Percentiles rank a stretch among this genome's conserved stretches.
These are phyloP conservation scores for Myiotriccus ornatus DNA, from an alignment of 2,797 vertebrate genomes.

Conservation along the genomic window DNA sequence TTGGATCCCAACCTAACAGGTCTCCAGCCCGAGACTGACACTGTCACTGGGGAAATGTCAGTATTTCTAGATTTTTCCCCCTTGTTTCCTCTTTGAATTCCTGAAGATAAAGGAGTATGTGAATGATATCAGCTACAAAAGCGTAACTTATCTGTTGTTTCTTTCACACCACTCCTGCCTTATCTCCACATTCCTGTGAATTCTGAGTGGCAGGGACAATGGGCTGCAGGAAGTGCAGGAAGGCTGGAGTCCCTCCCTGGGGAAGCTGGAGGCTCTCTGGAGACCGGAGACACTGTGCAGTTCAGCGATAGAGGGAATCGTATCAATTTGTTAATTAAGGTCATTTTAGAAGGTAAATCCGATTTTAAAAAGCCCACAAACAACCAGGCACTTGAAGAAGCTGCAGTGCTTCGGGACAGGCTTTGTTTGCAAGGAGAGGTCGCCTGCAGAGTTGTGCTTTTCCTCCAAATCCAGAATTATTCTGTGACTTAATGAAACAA, in stretches of 20 bases:
- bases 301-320: background rate
- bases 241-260: background rate
- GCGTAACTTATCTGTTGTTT: background rate
- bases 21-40: background rate
- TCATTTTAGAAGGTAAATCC: background rate
- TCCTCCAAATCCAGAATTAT: background rate
- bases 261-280: background rate
- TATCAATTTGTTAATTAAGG: conserved; percentile 16
- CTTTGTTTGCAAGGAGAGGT: background rate
- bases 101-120: background rate
- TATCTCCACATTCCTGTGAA: background rate
- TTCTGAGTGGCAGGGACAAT: background rate
- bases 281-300: background rate
- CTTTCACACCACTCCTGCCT: background rate
- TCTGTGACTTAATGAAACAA: background rate
- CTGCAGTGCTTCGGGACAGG: background rate
- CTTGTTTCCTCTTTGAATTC: background rate
- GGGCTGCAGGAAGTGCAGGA: background rate
- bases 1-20: background rate
- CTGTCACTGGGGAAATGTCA: background rate
- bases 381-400: background rate
- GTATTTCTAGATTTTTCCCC: background rate
- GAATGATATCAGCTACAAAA: background rate
- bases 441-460: background rate
- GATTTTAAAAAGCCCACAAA: background rate